phyloP scores from a whole-genome alignment of 2,797 vertebrate genomes.

The Eptatretus atami region DNA sequence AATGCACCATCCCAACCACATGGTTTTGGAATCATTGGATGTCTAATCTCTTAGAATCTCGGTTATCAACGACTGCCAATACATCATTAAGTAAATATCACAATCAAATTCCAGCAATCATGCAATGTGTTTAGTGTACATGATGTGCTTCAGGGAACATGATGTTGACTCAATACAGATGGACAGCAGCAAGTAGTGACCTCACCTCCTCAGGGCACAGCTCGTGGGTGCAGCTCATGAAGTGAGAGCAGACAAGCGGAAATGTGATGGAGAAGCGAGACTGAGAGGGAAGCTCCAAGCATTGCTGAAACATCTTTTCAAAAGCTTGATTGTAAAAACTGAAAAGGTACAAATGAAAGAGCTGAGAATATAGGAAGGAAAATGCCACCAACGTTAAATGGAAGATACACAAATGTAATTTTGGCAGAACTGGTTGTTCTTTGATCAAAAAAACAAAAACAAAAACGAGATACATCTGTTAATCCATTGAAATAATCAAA shows the following conservation, averaged over 20 bases:
- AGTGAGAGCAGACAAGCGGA: constrained; percentile 86
- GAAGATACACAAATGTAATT: neutral
- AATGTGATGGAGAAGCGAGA: constrained; percentile 91
- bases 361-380: neutral
- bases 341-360: constrained; percentile 9
- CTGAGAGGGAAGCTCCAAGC: constrained; percentile 83
- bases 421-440: neutral
- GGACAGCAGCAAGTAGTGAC: neutral
- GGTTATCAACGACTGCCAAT: too few relatives aligned
- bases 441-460: neutral
- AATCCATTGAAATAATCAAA: too few relatives aligned
- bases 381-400: neutral
- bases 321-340: constrained; percentile 98
- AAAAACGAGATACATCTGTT: neutral
- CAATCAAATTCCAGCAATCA: too few relatives aligned
- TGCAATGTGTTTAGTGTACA: too few relatives aligned
- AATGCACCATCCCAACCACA: too few relatives aligned
- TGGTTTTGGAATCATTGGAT: too few relatives aligned
- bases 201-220: constrained; percentile 91
- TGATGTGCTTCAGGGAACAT: too few relatives aligned
- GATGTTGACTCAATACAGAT: too few relatives aligned
- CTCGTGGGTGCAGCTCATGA: constrained; percentile 96
- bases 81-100: too few relatives aligned
- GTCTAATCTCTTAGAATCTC: too few relatives aligned
- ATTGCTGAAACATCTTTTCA: constrained; percentile 99